A percentile compares a stretch with the other conserved stretches of the same genome.
Evolutionary conservation across 2,113 vertebrate genomes (phyloP).

Genomic region (Brachyhypopomus occidentalis): DNA sequence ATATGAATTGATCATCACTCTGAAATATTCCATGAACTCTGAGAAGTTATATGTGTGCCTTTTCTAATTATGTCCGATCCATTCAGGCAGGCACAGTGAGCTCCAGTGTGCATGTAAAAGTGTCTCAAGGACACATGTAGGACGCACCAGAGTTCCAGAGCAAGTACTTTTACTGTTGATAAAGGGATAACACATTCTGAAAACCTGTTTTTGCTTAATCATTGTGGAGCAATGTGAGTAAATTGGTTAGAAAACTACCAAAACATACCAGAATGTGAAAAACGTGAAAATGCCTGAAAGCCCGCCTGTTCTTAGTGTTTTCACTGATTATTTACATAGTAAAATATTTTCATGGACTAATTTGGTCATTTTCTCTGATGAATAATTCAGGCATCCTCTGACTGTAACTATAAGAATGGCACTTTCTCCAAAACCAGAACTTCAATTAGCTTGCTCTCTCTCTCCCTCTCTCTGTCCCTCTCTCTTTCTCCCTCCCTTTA

Average conservation of each 20-base stretch:
- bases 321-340: slow-evolving; percentile 46
- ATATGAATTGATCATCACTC: no score
- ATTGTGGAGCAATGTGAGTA: background rate
- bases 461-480: background rate
- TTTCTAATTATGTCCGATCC: no score
- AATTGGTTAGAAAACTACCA: no score
- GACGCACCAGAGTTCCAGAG: no score
- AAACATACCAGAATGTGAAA: background rate
- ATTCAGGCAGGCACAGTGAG: no score
- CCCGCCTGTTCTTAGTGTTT: slow-evolving; percentile 1
- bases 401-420: slow-evolving; percentile 46
- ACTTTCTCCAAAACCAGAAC: slow-evolving; percentile 42
- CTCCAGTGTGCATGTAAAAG: no score
- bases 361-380: slow-evolving; percentile 42
- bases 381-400: slow-evolving; percentile 47
- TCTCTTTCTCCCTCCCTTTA: slow-evolving; percentile 29
- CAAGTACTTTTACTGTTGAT: no score
- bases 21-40: no score
- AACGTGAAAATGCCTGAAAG: background rate
- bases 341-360: slow-evolving; percentile 41
- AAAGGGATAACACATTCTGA: no score
- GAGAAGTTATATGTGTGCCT: no score
- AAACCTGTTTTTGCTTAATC: no score
- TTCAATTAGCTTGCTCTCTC: slow-evolving; percentile 14
- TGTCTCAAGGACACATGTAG: no score